Base-by-base conservation (phyloP, 2,113 vertebrate species). In the Atherinomorus stipes region DNA sequence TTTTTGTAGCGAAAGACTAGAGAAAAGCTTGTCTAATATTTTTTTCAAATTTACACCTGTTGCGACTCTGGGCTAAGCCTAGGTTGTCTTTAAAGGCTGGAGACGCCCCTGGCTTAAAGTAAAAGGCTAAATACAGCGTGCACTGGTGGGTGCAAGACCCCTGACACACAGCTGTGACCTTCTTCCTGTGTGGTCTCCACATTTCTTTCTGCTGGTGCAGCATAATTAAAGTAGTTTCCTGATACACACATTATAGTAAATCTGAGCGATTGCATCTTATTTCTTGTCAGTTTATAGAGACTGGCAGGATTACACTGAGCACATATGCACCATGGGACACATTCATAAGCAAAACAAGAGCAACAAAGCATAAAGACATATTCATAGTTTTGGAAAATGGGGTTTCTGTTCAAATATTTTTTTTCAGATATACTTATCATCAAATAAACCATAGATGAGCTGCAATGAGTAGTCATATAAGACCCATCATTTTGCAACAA, bases 231-330 rank as follows among this genome's bases (percentile, higher is more conserved):
- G 25, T 52, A n/a, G 57, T 40, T 61, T 54, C 44, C 54, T 78
- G 73, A 64, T n/a, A 40, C 71, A 72, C 38, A 53, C 7, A 10
- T 10, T 22, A 51, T 13, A 12, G 42, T 50, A 68, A 42, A 72
- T 76, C 42, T 72, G 80, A 79, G 62, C 49, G 52, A 54, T 31
- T 31, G 56, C 37, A 61, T 68, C 52, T 69, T 67, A 31, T 71
- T 60, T 81, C 22, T 56, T n/a, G 31, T 19, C 49, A 53, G 49
- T 38, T 11, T 47, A 18, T n/a, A 47, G 31, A 34, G 31, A 34
- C 31, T 34, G 31, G 5, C 31, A 6, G 8, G 31, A 4, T 34
- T 34, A 34, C 31, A 9, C 9, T 34, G 5, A 34, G 3, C 31
- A 34, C 31, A 34, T 8, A 5, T 34, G 31, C 31, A 34, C 31